Conservation (phyloP, 2,888 invertebrate species). For the Asteroscopus sphinx region DNA sequence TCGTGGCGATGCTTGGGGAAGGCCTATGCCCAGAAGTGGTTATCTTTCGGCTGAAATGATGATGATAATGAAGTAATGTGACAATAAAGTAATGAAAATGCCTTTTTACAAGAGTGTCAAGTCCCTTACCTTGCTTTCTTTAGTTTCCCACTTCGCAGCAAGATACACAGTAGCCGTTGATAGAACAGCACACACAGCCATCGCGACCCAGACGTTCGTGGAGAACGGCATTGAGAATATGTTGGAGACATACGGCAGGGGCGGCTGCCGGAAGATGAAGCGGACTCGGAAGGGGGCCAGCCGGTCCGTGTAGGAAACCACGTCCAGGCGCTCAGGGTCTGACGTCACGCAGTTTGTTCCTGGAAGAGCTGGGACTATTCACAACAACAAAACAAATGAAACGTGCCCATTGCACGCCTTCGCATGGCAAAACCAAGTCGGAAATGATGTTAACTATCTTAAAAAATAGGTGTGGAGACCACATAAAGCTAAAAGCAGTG, state of each 20-base stretch:
- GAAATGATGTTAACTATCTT: too few relatives aligned
- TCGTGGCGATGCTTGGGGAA: too few relatives aligned
- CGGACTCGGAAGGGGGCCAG: conserved; percentile 80
- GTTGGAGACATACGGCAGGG: conserved; percentile 91
- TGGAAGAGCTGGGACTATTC: too few relatives aligned
- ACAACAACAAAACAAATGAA: too few relatives aligned
- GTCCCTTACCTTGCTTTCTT: conserved; percentile 56
- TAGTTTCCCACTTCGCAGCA: conserved; percentile 76
- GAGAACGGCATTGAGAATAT: conserved; percentile 92
- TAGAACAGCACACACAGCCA: conserved; percentile 76
- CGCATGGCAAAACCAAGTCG: too few relatives aligned
- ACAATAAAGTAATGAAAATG: too few relatives aligned
- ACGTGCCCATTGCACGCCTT: too few relatives aligned
- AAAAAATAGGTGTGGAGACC: too few relatives aligned
- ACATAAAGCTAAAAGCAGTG: too few relatives aligned
- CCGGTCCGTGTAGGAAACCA: conserved; percentile 84
- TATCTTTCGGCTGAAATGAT: too few relatives aligned
- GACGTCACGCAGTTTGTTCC: conserved; percentile 74
- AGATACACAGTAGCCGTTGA: conserved; percentile 74
- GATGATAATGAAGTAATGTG: too few relatives aligned
- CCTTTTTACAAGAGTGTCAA: neutral
- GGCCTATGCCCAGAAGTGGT: too few relatives aligned
- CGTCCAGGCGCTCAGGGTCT: conserved; percentile 64
- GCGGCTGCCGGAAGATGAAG: conserved; percentile 92
- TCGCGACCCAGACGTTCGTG: conserved; percentile 89